phyloP scores from a whole-genome alignment of 2,888 invertebrate species.

The Cataglyphis cursor region DNA sequence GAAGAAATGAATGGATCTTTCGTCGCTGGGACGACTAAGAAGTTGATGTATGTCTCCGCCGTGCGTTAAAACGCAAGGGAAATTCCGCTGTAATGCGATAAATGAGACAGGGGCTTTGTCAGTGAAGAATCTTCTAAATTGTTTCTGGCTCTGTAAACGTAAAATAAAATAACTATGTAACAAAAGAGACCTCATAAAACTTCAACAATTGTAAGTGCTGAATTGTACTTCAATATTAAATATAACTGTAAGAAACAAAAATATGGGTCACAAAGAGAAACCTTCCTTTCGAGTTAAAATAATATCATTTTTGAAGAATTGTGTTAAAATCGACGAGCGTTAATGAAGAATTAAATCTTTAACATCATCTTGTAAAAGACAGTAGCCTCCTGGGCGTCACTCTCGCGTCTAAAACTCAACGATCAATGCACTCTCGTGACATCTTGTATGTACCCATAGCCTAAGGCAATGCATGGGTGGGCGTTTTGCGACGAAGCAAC shows the following conservation, averaged over 20 bases:
- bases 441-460: slow-evolving; percentile 65
- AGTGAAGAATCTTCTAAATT: slow-evolving; percentile 21
- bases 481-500: slow-evolving; percentile 66
- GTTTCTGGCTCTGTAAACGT: slow-evolving; percentile 17
- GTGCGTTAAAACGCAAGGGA: slow-evolving; percentile 7
- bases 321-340: neutral
- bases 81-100: slow-evolving; percentile 9
- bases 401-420: slow-evolving; percentile 19
- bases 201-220: neutral
- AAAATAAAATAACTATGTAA: slow-evolving; percentile 20
- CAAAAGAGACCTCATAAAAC: slow-evolving; percentile 14
- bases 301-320: neutral
- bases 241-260: slow-evolving; percentile 3
- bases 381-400: neutral
- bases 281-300: neutral
- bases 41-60: slow-evolving; percentile 22
- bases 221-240: neutral
- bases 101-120: slow-evolving; percentile 16
- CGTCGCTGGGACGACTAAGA: slow-evolving; percentile 31
- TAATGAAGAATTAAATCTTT: slow-evolving; percentile 33
- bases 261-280: neutral
- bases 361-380: neutral
- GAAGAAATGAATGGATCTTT: slow-evolving; percentile 58
- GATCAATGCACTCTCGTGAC: slow-evolving; percentile 69
- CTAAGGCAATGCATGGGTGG: slow-evolving; percentile 72